Conservation (phyloP, 2,888 invertebrate species). For the Agonopterix arenella region DNA sequence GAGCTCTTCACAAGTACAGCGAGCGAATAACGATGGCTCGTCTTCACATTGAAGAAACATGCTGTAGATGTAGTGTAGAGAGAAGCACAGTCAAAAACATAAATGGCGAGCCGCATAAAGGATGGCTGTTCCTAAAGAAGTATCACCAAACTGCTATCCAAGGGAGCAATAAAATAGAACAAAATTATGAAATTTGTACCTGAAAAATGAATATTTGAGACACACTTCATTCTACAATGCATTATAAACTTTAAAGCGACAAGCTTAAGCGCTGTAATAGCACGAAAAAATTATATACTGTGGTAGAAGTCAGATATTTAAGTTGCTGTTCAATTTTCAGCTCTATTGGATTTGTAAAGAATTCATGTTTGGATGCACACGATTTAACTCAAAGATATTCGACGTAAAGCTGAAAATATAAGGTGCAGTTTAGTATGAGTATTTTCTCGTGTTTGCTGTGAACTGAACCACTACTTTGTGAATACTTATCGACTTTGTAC, state of each 20-base stretch:
- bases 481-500: neutral
- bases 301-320: neutral
- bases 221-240: neutral
- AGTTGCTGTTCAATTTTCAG: neutral
- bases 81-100: no score
- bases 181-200: slow-evolving; percentile 3
- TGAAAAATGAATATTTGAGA: neutral
- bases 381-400: neutral
- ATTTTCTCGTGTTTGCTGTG: no score
- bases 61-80: no score
- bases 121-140: no score
- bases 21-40: no score
- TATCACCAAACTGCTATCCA: slow-evolving; percentile 3
- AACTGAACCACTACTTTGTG: neutral
- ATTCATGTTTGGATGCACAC: neutral
- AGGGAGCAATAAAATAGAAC: slow-evolving; percentile 2
- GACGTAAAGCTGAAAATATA: neutral
- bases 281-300: neutral
- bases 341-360: neutral
- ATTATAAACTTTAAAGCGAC: no score
- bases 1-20: no score
- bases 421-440: neutral
- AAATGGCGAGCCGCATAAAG: no score
- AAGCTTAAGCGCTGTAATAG: neutral
- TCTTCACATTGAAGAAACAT: no score